Evolutionary conservation across 1,140 invertebrate genomes (phyloP), one percentile per base, ranked within the genome.

Genomic region (Wasmannia auropunctata): DNA sequence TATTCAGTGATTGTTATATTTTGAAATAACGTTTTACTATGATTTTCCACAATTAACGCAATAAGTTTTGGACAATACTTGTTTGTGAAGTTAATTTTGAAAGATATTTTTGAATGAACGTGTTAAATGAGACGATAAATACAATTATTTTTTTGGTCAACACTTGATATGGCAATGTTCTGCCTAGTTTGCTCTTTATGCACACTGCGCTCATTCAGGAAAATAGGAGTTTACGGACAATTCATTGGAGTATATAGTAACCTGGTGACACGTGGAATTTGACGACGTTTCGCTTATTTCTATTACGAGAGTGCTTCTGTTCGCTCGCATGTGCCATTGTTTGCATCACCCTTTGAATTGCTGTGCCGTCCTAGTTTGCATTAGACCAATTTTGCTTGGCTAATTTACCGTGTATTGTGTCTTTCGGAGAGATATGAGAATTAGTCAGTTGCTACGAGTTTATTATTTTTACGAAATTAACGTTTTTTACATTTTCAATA

Each of bases 241-340:
- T 79, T 56, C 69, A 58, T n/a, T 34, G n/a, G 25, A 67, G 51
- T 63, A 58, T 58, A 46, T 40, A 28, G 19, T 86, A 86, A 88
- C 51, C 49, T 34, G 86, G 67, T 74, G 37, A 60, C 63, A 63
- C 58, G 51, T 75, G 51, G 51, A 81, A 58, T 72, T 72, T 72
- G 31, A 72, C 49, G 69, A 72, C 31, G 60, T 51, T 58, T 54
- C 46, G 37, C 65, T 83, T 70, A 40, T 65, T 70, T 65, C 54
- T 86, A 56, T 51, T 70, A 63, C 22, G 72, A 77, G 37, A 40
- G 60, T 51, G 46, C 76, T 22, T 49, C 40, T 79, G 28, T 79
- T 79, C 31, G n/a, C n/a, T 79, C n/a, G 43, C n/a, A n/a, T n/a
- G n/a, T n/a, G n/a, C n/a, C 31, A 67, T 79, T 79, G 76, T 79